Conservation (phyloP, 2,888 invertebrate genomes). For the Platycheirus albimanus region DNA sequence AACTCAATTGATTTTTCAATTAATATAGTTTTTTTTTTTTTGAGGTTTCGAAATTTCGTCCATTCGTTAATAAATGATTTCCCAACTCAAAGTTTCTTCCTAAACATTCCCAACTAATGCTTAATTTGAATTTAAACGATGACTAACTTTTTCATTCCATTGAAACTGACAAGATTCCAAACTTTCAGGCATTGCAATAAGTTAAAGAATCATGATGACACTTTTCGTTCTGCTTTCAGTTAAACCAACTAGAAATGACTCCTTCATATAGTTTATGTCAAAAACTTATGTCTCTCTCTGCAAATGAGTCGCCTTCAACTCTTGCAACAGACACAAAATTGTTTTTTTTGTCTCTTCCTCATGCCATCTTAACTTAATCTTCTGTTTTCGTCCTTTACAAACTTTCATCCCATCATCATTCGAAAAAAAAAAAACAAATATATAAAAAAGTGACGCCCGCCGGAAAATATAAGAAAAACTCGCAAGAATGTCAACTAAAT, state of each 20-base stretch:
- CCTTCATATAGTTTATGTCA: constrained; percentile 60
- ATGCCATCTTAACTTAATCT: background rate
- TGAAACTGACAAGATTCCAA: constrained; percentile 13
- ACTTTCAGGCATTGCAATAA: constrained; percentile 35
- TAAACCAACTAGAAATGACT: background rate
- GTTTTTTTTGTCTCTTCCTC: constrained; percentile 30
- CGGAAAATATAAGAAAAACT: constrained; percentile 1
- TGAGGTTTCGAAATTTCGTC: no score
- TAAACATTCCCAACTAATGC: background rate
- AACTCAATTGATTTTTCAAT: no score
- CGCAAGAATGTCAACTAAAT: constrained; percentile 60
- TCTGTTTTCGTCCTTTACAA: constrained; percentile 48
- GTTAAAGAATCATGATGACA: constrained; percentile 49
- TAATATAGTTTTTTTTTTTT: no score
- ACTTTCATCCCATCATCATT: constrained; percentile 47
- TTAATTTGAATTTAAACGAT: constrained; percentile 16
- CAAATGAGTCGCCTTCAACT: constrained; percentile 62
- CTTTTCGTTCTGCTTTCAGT: background rate
- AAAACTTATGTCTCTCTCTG: constrained; percentile 62
- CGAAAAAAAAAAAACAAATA: constrained; percentile 1
- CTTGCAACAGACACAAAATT: constrained; percentile 54
- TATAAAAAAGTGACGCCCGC: constrained; percentile 4
- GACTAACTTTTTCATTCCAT: background rate
- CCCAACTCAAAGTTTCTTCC: no score
- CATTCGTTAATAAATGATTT: no score